Evolutionary conservation across 1,140 invertebrate species (phyloP).

Genomic region (Rhyacophila brunnea): DNA sequence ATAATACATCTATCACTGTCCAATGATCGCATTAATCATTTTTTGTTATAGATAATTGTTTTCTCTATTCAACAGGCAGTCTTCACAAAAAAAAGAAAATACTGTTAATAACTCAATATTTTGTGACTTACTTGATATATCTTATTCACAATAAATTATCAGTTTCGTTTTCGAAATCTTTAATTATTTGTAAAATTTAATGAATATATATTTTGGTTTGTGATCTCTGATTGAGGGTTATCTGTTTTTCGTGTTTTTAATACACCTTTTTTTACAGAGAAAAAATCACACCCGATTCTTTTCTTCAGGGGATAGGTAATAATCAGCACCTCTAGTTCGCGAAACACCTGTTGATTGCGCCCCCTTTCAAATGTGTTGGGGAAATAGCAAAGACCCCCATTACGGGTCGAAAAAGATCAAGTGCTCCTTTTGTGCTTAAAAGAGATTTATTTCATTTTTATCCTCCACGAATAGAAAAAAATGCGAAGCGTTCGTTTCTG

Average conservation of each 20-base stretch:
- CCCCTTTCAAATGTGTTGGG: conserved; percentile 2
- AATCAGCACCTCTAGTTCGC: conserved; percentile 8
- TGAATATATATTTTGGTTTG: background rate
- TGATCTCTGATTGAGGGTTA: background rate
- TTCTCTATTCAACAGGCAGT: no score
- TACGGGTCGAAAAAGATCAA: conserved; percentile 26
- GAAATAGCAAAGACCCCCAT: conserved; percentile 12
- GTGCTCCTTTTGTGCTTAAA: conserved; percentile 17
- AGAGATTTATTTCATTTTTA: conserved; percentile 28
- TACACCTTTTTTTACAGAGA: conserved; percentile 1
- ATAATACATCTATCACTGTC: no score
- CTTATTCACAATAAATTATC: no score
- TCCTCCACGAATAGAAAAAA: conserved; percentile 15
- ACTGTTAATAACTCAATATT: no score
- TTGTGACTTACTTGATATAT: no score
- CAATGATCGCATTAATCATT: no score
- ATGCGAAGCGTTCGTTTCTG: background rate
- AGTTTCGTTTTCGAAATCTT: no score
- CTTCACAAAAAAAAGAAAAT: no score
- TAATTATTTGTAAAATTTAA: no score
- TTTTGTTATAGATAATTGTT: no score
- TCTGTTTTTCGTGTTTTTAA: conserved; percentile 5
- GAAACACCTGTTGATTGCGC: conserved; percentile 26
- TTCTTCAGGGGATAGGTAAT: conserved; percentile 10
- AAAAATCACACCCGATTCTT: conserved; percentile 7